These are phyloP conservation scores for Corythoichthys intestinalis DNA, from an alignment of 2,113 vertebrate genomes.

Conservation along the genomic window DNA sequence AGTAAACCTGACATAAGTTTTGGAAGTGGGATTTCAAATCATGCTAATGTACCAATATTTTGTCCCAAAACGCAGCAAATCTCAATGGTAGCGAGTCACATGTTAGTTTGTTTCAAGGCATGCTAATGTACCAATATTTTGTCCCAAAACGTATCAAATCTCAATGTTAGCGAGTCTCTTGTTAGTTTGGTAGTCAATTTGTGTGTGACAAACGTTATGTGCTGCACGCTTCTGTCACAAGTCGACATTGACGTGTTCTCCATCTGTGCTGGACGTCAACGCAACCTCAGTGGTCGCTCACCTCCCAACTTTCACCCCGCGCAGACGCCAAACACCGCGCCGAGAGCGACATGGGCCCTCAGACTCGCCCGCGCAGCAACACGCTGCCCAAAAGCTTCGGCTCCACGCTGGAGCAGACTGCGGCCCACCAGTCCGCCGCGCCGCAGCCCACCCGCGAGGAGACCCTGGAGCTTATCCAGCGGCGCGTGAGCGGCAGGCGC, in stretches of 20 bases:
- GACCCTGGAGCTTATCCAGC: slow-evolving; percentile 87
- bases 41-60: neutral
- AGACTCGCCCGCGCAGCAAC: slow-evolving; percentile 90
- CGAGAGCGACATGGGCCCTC: slow-evolving; percentile 87
- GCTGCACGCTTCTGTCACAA: neutral
- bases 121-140: neutral
- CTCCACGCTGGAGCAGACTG: slow-evolving; percentile 84
- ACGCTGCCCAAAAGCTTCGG: slow-evolving; percentile 98
- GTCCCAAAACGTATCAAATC: neutral
- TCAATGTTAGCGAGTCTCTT: neutral
- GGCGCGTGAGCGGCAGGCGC: slow-evolving; percentile 83
- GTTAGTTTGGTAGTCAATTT: neutral
- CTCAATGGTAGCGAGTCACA: neutral
- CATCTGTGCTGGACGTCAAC: neutral
- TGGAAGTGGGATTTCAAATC: neutral
- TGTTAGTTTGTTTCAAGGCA: neutral
- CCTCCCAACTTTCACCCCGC: neutral
- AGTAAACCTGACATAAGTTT: too few relatives aligned
- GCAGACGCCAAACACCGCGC: slow-evolving; percentile 89
- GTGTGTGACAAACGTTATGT: neutral
- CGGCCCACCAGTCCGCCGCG: slow-evolving; percentile 68
- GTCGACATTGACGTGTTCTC: neutral
- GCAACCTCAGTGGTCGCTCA: neutral
- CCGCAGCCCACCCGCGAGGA: slow-evolving; percentile 82
- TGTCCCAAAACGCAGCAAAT: neutral